phyloP scores from a whole-genome alignment of 2,113 vertebrate genomes.

The Seriola rivoliana region DNA sequence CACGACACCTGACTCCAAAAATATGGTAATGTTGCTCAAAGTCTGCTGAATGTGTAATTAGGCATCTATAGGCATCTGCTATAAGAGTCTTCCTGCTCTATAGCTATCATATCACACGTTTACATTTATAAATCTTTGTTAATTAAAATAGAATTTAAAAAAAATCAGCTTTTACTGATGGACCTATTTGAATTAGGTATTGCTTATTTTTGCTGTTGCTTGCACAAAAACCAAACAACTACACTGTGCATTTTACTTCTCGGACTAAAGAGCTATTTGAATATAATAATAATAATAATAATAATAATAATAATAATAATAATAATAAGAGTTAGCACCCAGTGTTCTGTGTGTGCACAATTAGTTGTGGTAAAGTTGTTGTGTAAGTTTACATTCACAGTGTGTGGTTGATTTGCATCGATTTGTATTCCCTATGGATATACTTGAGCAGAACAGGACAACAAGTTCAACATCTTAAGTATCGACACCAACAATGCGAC shows the following conservation, averaged over 20 bases:
- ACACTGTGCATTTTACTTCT: too few species aligned
- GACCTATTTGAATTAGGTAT: not conserved
- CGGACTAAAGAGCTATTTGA: not conserved
- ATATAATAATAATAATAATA: not conserved
- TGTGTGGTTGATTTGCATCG: constrained; percentile 25
- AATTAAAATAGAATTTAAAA: not conserved
- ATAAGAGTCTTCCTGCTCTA: not conserved
- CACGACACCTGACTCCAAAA: not conserved
- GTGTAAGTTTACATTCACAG: constrained; percentile 24
- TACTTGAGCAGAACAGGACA: constrained; percentile 7
- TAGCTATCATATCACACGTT: too few species aligned
- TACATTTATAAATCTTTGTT: not conserved
- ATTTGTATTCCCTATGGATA: constrained; percentile 10
- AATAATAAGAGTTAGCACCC: not conserved
- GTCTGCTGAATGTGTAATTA: constrained; percentile 25
- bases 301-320: not conserved
- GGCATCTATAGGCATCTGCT: constrained; percentile 23
- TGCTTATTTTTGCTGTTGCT: not conserved
- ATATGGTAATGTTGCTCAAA: constrained; percentile 10
- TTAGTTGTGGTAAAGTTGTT: constrained; percentile 15
- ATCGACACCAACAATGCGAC: constrained; percentile 24
- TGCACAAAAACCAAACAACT: not conserved
- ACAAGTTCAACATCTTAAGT: constrained; percentile 11
- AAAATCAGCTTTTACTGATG: not conserved
- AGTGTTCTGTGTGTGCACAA: not conserved